Evolutionary conservation across 2,888 invertebrate species (phyloP).

Genomic region (Sphinx pinastri): DNA sequence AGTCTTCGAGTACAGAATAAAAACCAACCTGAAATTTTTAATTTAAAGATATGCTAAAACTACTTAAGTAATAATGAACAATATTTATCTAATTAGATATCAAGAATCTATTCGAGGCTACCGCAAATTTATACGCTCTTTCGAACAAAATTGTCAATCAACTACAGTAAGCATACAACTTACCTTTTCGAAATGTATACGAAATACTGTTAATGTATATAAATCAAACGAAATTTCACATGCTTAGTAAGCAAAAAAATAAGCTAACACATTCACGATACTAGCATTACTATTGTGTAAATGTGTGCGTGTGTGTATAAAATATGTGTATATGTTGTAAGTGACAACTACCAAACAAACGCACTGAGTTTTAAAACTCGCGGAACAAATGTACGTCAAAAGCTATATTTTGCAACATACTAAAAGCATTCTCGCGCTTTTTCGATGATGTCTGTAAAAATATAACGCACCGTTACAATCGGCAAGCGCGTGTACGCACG

Average conservation of each 20-base stretch:
- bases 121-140: background rate
- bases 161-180: slow-evolving; percentile 12
- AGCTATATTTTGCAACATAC: background rate
- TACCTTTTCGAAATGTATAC: background rate
- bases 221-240: background rate
- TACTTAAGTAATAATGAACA: too few species aligned
- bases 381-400: slow-evolving; percentile 3
- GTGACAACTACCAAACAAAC: slow-evolving; percentile 50
- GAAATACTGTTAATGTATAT: background rate
- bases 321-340: slow-evolving; percentile 24
- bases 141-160: background rate
- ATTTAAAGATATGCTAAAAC: too few species aligned
- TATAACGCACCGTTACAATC: too few species aligned
- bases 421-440: too few species aligned
- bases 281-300: background rate
- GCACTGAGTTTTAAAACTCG: slow-evolving; percentile 14
- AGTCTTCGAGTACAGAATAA: too few species aligned
- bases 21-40: too few species aligned
- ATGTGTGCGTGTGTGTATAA: background rate
- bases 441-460: too few species aligned
- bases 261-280: background rate
- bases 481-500: too few species aligned
- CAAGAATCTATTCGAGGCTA: background rate
- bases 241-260: slow-evolving; percentile 12
- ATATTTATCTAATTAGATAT: background rate